Base-by-base conservation (phyloP, 2,797 vertebrate genomes). In the Tragopan temminckii region DNA sequence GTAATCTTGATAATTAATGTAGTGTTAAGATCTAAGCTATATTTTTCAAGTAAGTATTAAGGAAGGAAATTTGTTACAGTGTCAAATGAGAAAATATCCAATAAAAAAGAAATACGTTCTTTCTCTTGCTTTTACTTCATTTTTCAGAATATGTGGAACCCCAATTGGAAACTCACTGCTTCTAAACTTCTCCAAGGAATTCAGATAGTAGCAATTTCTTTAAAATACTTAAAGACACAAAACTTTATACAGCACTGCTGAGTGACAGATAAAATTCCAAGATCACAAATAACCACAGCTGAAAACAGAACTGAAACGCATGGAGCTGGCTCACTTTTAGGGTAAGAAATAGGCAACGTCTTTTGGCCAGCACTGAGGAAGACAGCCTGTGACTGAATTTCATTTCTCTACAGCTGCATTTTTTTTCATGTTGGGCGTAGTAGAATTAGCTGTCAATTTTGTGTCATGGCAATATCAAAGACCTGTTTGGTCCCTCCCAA, bases 41-140 rank as follows among this genome's bases (percentile, higher is more conserved):
- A 82, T 74, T 82, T 93, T 93, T 86, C 57, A 90, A 63, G 15
- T 45, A 67, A 55, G 17, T 63, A 66, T 63, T 63, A 84, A 90
- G n/a, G 42, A 58, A 78, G 13, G 16, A 88, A 76, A 58, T 69
- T 53, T 71, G 59, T 38, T 71, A 40, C 0, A 9, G 5, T 38
- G 33, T 33, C 89, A 87, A 70, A 67, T 36, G 24, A 63, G 66
- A 89, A 89, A 85, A 85, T 11, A 29, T 23, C 69, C 45, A 78
- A 7, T 62, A 40, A 35, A 80, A 68, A 78, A 61, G 27, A 75
- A 83, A 45, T 3, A 50, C 4, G 6, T 72, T 85, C 25, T 88
- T 84, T 27, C 29, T 82, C 35, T 38, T 61, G 25, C 12, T 89
- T 71, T 80, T 80, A 62, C 58, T 89, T 89, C 1, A 40, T 74